Conservation (phyloP, 1,140 invertebrate genomes). For the Aporrectodea caliginosa region DNA sequence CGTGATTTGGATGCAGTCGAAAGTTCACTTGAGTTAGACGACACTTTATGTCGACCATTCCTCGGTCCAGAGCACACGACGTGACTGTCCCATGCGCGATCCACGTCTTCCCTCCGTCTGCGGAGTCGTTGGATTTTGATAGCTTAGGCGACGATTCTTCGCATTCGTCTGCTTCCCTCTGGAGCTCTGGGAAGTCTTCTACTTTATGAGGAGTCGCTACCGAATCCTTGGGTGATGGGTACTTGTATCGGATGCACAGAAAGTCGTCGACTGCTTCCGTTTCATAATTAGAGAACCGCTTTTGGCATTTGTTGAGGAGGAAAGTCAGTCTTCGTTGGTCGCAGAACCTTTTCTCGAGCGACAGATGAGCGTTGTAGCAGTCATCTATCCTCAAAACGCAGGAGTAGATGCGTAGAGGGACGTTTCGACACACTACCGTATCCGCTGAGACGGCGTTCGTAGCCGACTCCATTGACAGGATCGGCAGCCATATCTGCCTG, state of each 20-base stretch:
- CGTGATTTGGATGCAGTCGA: background rate
- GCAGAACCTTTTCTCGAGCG: conserved; percentile 40
- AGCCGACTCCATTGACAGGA: conserved; percentile 45
- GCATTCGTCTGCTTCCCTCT: too few relatives aligned
- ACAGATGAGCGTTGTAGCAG: conserved; percentile 35
- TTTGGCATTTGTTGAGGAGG: background rate
- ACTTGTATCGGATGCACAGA: conserved; percentile 44
- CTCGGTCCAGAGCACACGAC: background rate
- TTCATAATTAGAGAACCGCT: conserved; percentile 32
- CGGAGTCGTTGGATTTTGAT: background rate
- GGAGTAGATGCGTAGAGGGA: conserved; percentile 13
- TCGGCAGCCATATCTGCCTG: conserved; percentile 42
- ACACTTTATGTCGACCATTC: background rate
- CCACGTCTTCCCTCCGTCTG: background rate
- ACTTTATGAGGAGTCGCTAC: too few relatives aligned
- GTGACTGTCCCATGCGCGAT: background rate
- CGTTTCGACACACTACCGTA: conserved; percentile 40
- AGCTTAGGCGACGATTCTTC: background rate
- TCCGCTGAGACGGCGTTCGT: conserved; percentile 39
- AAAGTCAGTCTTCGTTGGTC: conserved; percentile 40
- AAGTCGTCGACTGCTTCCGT: conserved; percentile 40
- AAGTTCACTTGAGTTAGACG: background rate
- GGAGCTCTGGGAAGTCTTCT: too few relatives aligned
- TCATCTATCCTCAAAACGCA: background rate
- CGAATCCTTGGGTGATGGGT: too few relatives aligned